These are phyloP conservation scores for Pituophis catenifer DNA, from an alignment of 2,113 vertebrate genomes.

Conservation along the genomic window DNA sequence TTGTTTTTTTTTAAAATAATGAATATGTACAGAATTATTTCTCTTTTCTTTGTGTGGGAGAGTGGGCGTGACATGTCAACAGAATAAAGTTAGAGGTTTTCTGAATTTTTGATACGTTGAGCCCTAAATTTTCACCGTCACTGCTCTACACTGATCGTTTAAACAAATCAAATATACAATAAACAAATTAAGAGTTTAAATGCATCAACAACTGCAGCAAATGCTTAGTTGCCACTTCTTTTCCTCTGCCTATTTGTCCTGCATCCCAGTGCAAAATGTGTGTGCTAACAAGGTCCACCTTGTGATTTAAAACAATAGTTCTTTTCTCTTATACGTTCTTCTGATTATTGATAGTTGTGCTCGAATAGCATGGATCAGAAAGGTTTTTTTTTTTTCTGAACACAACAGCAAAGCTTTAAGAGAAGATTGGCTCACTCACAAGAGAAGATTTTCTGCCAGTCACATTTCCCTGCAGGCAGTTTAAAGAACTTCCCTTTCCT, in stretches of 20 bases:
- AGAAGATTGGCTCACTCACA: conserved; percentile 2
- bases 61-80: not conserved
- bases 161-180: conserved; percentile 36
- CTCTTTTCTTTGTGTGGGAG: not conserved
- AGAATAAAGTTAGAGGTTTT: not conserved
- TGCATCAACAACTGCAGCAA: conserved; percentile 29
- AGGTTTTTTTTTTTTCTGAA: conserved; percentile 8
- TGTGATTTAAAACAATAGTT: conserved; percentile 24
- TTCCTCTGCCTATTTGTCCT: conserved; percentile 32
- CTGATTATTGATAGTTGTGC: conserved; percentile 28
- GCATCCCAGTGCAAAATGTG: conserved; percentile 23
- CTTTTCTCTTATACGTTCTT: conserved; percentile 30
- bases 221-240: conserved; percentile 36
- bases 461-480: not conserved
- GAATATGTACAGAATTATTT: not conserved
- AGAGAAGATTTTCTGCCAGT: not conserved
- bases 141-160: not conserved
- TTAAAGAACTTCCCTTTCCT: conserved; percentile 23
- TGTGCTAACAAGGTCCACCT: conserved; percentile 38
- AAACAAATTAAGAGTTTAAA: conserved; percentile 26
- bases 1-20: not conserved
- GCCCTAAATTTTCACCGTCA: not conserved
- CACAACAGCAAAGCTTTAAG: not conserved
- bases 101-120: not conserved
- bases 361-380: conserved; percentile 29